Conservation (phyloP, 1,140 invertebrate species). For the Brachystomella parvula region DNA sequence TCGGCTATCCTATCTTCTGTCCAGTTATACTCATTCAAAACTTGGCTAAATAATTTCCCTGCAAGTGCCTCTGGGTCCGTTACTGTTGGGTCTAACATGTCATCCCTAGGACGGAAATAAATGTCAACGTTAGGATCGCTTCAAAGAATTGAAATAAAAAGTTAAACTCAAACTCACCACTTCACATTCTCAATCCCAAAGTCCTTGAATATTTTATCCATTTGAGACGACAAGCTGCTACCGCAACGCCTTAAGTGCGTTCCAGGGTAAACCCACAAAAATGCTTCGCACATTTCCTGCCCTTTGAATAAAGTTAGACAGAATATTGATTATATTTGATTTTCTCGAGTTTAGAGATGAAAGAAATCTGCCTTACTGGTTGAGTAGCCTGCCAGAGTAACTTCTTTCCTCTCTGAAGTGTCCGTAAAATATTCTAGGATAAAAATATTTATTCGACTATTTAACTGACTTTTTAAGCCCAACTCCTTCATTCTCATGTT, state of each 20-base stretch:
- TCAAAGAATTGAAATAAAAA: too few relatives aligned
- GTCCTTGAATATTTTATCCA: not conserved
- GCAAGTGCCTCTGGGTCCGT: not conserved
- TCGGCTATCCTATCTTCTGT: not conserved
- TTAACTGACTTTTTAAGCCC: not conserved
- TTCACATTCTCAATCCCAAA: too few relatives aligned
- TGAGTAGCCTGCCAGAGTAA: not conserved
- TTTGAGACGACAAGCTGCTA: too few relatives aligned
- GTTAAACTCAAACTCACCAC: not conserved
- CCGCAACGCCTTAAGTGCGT: not conserved
- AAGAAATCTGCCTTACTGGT: not conserved
- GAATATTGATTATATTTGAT: not conserved
- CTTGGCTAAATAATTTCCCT: too few relatives aligned
- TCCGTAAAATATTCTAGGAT: not conserved
- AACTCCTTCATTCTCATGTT: not conserved
- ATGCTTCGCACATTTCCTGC: conserved; percentile 7
- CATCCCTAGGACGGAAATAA: not conserved
- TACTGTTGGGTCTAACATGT: not conserved
- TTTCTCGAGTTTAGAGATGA: not conserved
- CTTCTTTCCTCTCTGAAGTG: too few relatives aligned
- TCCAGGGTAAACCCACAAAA: conserved; percentile 4
- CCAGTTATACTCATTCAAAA: conserved; percentile 5
- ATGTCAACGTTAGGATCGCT: too few relatives aligned
- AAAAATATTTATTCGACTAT: not conserved
- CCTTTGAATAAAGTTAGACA: not conserved